These are phyloP conservation scores for Aegithalos caudatus DNA, from an alignment of 2,113 vertebrate species.

Conservation along the genomic window DNA sequence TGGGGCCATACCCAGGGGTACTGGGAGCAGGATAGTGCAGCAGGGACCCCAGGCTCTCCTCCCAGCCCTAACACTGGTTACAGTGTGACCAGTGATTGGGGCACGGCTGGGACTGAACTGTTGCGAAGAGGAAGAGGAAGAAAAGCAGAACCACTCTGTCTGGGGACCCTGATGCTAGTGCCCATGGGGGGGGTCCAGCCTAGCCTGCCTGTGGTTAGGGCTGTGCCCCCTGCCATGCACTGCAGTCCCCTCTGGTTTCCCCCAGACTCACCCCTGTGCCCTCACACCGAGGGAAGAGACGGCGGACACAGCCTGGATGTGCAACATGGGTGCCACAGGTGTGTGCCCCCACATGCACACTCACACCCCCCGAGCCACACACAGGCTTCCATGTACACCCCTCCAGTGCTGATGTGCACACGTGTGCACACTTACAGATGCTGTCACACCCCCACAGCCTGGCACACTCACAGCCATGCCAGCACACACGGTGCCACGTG, in stretches of 20 bases:
- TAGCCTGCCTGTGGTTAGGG: fast-evolving
- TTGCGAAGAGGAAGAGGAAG: neutral
- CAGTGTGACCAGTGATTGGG: neutral
- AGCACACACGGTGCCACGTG: fast-evolving
- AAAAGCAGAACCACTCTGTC: neutral
- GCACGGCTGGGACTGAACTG: neutral
- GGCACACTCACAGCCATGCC: neutral
- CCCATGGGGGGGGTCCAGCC: fast-evolving
- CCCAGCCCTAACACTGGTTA: neutral
- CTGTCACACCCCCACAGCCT: neutral
- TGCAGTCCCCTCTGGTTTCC: fast-evolving
- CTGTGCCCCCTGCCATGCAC: fast-evolving
- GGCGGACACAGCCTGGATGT: fast-evolving
- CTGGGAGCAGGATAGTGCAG: fast-evolving
- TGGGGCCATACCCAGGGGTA: neutral
- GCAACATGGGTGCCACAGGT: fast-evolving
- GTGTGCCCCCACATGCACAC: too few species aligned
- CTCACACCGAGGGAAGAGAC: neutral
- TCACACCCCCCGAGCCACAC: neutral
- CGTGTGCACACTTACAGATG: fast-evolving
- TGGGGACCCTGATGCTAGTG: neutral
- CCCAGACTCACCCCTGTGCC: neutral
- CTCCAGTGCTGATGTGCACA: fast-evolving
- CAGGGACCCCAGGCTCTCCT: fast-evolving
- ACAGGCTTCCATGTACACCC: fast-evolving